These are phyloP conservation scores for Cataglyphis altisquamis DNA, from an alignment of 2,888 invertebrate species.

Conservation along the genomic window DNA sequence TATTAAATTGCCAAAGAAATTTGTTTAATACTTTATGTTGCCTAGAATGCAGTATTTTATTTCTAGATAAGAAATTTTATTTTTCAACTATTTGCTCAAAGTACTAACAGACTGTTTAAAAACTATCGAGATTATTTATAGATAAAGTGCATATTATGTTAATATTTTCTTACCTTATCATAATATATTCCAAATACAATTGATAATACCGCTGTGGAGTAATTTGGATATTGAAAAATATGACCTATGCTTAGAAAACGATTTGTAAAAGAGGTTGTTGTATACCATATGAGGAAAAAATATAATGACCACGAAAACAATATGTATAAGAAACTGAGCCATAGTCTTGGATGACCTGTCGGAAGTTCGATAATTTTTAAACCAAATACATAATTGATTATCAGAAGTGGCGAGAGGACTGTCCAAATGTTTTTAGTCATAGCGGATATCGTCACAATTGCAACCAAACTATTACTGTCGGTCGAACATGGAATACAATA, in stretches of 20 bases:
- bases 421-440: background rate
- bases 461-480: background rate
- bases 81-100: background rate
- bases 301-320: background rate
- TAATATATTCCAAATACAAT: background rate
- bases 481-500: background rate
- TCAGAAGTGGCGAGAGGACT: background rate
- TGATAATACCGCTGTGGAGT: background rate
- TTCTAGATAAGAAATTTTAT: background rate
- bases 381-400: slow-evolving; percentile 21
- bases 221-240: background rate
- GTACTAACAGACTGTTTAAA: background rate
- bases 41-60: background rate
- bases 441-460: background rate
- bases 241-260: rapidly evolving
- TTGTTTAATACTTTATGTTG: background rate
- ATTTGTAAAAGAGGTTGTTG: background rate
- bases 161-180: slow-evolving; percentile 7
- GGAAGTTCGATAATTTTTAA: slow-evolving; percentile 13
- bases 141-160: background rate
- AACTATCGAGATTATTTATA: background rate
- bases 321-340: background rate
- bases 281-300: background rate
- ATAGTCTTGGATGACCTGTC: background rate
- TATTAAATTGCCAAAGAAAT: background rate